Evolutionary conservation across 2,797 vertebrate species (phyloP).

Genomic region (Cryptoblepharus egeriae): DNA sequence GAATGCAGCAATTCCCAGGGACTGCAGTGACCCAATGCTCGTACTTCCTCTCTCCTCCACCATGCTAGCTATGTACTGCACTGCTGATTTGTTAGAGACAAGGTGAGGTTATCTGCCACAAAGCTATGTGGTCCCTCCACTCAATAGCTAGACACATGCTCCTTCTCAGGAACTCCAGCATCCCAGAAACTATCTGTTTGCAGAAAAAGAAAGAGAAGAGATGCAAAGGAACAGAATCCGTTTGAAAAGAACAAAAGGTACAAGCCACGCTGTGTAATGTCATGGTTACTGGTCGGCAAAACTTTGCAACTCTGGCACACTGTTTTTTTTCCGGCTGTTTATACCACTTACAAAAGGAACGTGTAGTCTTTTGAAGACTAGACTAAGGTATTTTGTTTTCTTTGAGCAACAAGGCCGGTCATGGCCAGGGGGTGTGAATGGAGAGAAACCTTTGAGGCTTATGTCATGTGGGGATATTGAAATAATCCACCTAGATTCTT

Average conservation of each 20-base stretch:
- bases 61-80: neutral
- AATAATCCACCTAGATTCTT: slow-evolving; percentile 18
- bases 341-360: neutral
- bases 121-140: neutral
- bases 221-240: neutral
- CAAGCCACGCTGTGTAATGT: neutral
- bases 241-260: neutral
- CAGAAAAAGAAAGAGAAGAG: neutral
- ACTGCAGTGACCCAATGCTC: neutral
- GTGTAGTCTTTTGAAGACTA: neutral
- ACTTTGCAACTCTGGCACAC: neutral
- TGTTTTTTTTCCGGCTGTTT: neutral
- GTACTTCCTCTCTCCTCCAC: neutral
- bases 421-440: neutral
- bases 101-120: neutral
- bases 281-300: neutral
- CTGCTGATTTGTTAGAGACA: neutral
- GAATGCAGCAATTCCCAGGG: no score
- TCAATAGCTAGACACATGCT: neutral
- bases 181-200: neutral
- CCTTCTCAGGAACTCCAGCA: neutral
- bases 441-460: slow-evolving; percentile 1
- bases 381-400: neutral
- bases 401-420: neutral
- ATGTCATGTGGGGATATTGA: slow-evolving; percentile 25